Base-by-base conservation (phyloP, 2,113 vertebrate species). In the Anarrhichthys ocellatus region DNA sequence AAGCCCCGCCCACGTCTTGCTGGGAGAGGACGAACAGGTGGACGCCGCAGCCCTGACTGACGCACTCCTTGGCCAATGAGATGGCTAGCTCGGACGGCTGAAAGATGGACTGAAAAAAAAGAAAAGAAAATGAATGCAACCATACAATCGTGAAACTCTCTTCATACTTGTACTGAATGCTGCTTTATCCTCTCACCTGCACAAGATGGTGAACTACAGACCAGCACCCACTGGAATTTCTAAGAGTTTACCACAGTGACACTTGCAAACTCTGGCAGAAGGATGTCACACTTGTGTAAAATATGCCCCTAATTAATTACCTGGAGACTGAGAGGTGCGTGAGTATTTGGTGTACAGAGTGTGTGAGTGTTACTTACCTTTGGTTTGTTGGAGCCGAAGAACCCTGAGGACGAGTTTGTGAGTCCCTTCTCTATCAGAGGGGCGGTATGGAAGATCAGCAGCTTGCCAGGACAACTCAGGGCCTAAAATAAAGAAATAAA, bases 11-110 rank as follows among this genome's bases (percentile, higher is more conserved):
- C 52, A 96, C 92, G 17, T 93, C 90, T 64, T 94, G 93, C 58
- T 93, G 91, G 4, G 94, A 92, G 46, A 96, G 94, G 78, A 94
- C 68, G 76, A 95, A 96, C 59, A 95, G 89, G 83, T 96, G 93
- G 79, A 96, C 78, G 3, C 94, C 83, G 46, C 94, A 96, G 59
- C 95, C 96, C 84, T 96, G 95, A 88, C 0, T 7, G 84, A 95
- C 86, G 6, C 95, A 96, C 64, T 93, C 88, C 79, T 92, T 93
- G 73, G 93, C 87, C 93, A 96, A 83, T 64, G 92, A 93, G 62
- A 87, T 11, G 9, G 81, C 78, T 22, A n/a, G 48, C 17, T 95
- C 94, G 36, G 94, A 89, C 1, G 93, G 91, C 91, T 96, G 95
- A 63, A 96, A 96, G 59, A 96, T 92, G 36, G 94, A 93, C 96